Base-by-base conservation (phyloP, 2,113 vertebrate species). In the Mormyrus iriodes region DNA sequence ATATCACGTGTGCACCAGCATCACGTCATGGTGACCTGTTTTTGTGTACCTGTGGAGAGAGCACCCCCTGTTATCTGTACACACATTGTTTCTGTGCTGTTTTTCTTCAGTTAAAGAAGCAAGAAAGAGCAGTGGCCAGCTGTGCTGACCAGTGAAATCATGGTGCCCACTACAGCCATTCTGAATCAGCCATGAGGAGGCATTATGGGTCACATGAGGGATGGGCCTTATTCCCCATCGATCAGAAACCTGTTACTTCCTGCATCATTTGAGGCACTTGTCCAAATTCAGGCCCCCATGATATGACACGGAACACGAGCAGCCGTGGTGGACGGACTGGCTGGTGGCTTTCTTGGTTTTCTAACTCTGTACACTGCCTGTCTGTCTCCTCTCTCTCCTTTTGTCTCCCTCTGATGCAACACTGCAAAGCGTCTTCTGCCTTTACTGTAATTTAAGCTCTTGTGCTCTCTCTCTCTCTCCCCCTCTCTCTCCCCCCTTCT, bases 371-470 rank as follows among this genome's bases (percentile, higher is more conserved):
- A 49, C 89, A 90, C 19, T 86, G 48, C 53, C 52, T 82, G 31
- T 90, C 44, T 87, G 48, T 21, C 65, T 53, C 86, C 90, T 88
- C 44, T 89, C 58, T 88, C 27, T 90, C 35, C 90, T 90, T 35
- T 79, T 79, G 35, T 53, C 52, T 53, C 52, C 10, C 49, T 88
- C 7, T 92, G 91, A 92, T 61, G 92, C 86, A 93, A 92, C 92
- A 91, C 96, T 96, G 95, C 96, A 31, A 39, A n/a, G 39, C n/a
- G 31, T 88, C 27, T 88, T 21, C 86, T 88, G 53, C 79, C 39
- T 90, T 12, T 92, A 91, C 93, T 61, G 92, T 87, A 94, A 93
- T 93, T 91, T 96, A 96, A 97, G 95, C 96, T 53, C 27, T 89
- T 89, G 88, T n/a, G 91, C 17, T 76, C 69, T 76, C 31, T 39